Conservation (phyloP, 1,140 invertebrate species). For the Proales similis region DNA sequence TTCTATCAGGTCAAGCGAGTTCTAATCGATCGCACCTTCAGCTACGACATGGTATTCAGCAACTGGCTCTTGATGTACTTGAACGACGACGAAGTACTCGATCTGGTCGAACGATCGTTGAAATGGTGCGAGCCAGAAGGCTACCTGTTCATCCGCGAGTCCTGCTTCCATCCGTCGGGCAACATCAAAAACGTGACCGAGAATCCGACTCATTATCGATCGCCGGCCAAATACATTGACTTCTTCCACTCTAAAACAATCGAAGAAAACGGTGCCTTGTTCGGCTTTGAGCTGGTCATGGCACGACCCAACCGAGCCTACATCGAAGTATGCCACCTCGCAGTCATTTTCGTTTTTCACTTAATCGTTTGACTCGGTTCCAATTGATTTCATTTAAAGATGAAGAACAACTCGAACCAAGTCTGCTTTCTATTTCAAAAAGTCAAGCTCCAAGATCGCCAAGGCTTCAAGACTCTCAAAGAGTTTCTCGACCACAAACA, state of each 20-base stretch:
- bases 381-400: not conserved
- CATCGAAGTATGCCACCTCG: slow-evolving; percentile 3
- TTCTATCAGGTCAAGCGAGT: not conserved
- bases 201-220: slow-evolving; percentile 37
- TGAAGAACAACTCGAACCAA: slow-evolving; percentile 35
- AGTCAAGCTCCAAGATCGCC: slow-evolving; percentile 16
- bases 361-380: not conserved
- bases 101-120: slow-evolving; percentile 54
- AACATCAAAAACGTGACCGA: slow-evolving; percentile 35
- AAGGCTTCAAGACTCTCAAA: slow-evolving; percentile 47
- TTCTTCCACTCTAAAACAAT: slow-evolving; percentile 32
- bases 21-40: slow-evolving; percentile 39
- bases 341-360: not conserved
- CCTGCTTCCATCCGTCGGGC: slow-evolving; percentile 58
- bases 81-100: slow-evolving; percentile 55
- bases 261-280: slow-evolving; percentile 5
- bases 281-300: slow-evolving; percentile 32
- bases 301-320: slow-evolving; percentile 26
- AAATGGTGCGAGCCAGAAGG: slow-evolving; percentile 56
- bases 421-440: slow-evolving; percentile 38
- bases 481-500: slow-evolving; percentile 60
- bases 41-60: slow-evolving; percentile 58
- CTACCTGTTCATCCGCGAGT: slow-evolving; percentile 55
- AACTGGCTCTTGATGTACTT: slow-evolving; percentile 63
- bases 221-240: slow-evolving; percentile 24